Evolutionary conservation across 1,140 invertebrate genomes (phyloP).

Genomic region (Aphelenchoides fujianensis): DNA sequence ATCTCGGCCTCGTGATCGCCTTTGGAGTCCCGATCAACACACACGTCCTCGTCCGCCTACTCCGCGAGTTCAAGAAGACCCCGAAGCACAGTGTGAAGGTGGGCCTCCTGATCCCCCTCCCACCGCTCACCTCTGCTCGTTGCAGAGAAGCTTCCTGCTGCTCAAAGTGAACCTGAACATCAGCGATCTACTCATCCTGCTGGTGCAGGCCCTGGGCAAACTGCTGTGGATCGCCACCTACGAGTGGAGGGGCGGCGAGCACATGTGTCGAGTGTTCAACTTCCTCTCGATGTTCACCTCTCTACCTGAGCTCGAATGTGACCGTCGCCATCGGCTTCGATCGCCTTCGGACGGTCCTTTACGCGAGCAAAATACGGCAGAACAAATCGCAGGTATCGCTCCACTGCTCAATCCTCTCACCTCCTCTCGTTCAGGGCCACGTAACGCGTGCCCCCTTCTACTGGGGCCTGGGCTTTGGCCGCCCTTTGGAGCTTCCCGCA

Average conservation of each 20-base stretch:
- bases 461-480: constrained; percentile 42
- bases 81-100: constrained; percentile 46
- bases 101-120: neutral
- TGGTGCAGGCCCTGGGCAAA: constrained; percentile 51
- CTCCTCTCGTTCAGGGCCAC: neutral
- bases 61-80: constrained; percentile 29
- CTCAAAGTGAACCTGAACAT: constrained; percentile 60
- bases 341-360: constrained; percentile 52
- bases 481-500: constrained; percentile 41
- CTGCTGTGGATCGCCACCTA: constrained; percentile 55
- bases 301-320: constrained; percentile 60
- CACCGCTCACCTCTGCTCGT: neutral
- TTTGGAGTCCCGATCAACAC: constrained; percentile 52
- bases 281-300: constrained; percentile 56
- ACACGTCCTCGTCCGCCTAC: constrained; percentile 41
- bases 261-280: constrained; percentile 54
- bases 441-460: constrained; percentile 31
- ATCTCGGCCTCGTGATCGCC: constrained; percentile 49
- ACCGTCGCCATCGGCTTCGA: constrained; percentile 60
- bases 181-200: constrained; percentile 53
- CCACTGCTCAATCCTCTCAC: too few relatives aligned
- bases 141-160: constrained; percentile 55
- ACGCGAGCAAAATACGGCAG: constrained; percentile 38
- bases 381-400: constrained; percentile 13
- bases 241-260: constrained; percentile 55